Conservation (phyloP, 2,797 vertebrate species). For the Oceanodroma leucorhoa region DNA sequence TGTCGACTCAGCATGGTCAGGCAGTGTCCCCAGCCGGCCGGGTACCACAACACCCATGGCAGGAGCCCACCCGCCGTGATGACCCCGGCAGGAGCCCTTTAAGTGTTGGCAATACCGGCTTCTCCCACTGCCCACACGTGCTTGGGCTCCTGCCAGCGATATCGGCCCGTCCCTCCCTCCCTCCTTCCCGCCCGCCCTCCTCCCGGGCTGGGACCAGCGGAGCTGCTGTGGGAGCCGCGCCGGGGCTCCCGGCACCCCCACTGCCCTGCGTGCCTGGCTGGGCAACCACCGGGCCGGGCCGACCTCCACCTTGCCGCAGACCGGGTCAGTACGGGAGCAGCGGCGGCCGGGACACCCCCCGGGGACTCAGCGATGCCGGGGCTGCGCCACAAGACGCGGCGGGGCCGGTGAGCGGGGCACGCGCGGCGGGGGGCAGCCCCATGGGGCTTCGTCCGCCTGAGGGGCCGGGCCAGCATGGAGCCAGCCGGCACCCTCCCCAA, state of each 20-base stretch:
- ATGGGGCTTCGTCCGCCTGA: neutral
- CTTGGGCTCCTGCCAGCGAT: constrained; percentile 39
- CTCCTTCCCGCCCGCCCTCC: constrained; percentile 19
- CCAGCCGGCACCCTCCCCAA: neutral
- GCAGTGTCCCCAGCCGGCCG: neutral
- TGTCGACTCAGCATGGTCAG: fast-evolving
- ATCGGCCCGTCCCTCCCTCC: neutral
- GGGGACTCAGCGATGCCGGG: neutral
- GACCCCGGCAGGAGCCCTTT: neutral
- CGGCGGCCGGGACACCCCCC: fast-evolving
- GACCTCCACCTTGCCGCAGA: neutral
- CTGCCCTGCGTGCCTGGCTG: neutral
- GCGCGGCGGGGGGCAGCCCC: neutral
- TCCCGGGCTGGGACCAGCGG: neutral
- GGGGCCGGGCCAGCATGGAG: constrained; percentile 55
- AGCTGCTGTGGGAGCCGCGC: neutral
- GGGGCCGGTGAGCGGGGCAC: neutral
- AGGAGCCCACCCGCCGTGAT: fast-evolving
- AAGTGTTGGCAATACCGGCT: neutral
- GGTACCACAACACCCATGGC: neutral
- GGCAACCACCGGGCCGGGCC: neutral
- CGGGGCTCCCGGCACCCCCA: fast-evolving
- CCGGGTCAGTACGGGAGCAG: neutral
- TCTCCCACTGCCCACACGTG: constrained; percentile 45
- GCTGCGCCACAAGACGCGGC: fast-evolving